Percentiles rank a stretch among this genome's conserved stretches.
Evolutionary conservation across 2,888 invertebrate genomes (phyloP).

Genomic region (Odontomyia ornata): DNA sequence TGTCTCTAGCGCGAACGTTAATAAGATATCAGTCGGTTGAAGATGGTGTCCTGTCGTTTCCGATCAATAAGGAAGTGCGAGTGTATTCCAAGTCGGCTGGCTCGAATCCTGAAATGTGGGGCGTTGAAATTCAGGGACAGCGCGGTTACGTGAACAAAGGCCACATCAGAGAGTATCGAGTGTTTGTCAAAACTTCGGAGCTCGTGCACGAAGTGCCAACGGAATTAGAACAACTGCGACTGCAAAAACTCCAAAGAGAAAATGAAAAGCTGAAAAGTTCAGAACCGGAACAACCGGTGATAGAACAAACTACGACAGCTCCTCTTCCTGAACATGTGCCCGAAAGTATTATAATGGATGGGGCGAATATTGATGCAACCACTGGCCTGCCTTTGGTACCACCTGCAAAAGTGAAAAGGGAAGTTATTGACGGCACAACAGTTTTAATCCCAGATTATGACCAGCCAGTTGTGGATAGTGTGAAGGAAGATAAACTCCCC

Average conservation of each 20-base stretch:
- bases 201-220: slow-evolving; percentile 63
- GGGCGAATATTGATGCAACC: slow-evolving; percentile 52
- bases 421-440: slow-evolving; percentile 75
- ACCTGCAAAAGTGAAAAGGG: slow-evolving; percentile 54
- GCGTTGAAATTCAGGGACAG: slow-evolving; percentile 73
- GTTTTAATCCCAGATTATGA: slow-evolving; percentile 56
- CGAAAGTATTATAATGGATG: slow-evolving; percentile 49
- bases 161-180: slow-evolving; percentile 70
- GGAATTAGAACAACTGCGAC: slow-evolving; percentile 57
- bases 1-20: slow-evolving; percentile 71
- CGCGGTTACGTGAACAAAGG: slow-evolving; percentile 72
- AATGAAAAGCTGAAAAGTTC: slow-evolving; percentile 46
- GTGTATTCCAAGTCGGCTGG: slow-evolving; percentile 79
- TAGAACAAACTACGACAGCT: slow-evolving; percentile 41
- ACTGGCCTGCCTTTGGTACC: slow-evolving; percentile 56
- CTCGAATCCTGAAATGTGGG: slow-evolving; percentile 70
- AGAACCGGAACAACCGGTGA: slow-evolving; percentile 21
- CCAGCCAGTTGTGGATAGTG: background rate
- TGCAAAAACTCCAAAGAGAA: background rate
- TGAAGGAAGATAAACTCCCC: background rate
- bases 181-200: slow-evolving; percentile 62
- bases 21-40: slow-evolving; percentile 68
- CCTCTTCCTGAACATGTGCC: slow-evolving; percentile 53
- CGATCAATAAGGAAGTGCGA: slow-evolving; percentile 67
- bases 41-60: slow-evolving; percentile 70